Conservation (phyloP, 2,797 vertebrate genomes). For the Cyclopterus lumpus region DNA sequence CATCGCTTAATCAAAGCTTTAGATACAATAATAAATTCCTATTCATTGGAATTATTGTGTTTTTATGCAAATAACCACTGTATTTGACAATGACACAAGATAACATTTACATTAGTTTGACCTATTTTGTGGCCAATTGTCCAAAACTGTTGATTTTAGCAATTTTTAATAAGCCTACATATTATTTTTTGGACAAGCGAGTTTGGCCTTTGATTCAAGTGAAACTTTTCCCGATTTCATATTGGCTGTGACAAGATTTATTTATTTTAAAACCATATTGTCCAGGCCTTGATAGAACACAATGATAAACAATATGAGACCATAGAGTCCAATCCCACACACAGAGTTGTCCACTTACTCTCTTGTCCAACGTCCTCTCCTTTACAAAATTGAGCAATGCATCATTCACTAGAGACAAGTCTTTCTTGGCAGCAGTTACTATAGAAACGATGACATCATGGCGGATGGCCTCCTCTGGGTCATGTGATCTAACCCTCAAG, state of each 20-base stretch:
- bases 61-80: no score
- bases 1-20: no score
- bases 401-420: conserved; percentile 95
- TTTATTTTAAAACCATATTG: neutral
- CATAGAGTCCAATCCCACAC: neutral
- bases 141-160: neutral
- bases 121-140: no score
- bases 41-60: no score
- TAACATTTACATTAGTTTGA: no score
- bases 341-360: conserved; percentile 82
- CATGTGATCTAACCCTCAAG: conserved; percentile 96
- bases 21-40: no score
- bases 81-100: no score
- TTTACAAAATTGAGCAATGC: conserved; percentile 96
- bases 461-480: conserved; percentile 97
- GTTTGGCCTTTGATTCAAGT: no score
- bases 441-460: conserved; percentile 99
- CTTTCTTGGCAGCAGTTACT: conserved; percentile 98
- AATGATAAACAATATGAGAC: neutral
- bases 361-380: conserved; percentile 96
- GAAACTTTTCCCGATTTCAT: no score
- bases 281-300: neutral
- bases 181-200: no score
- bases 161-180: no score
- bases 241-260: no score